Conservation (phyloP, 2,113 vertebrate genomes). For the Columba janthina region DNA sequence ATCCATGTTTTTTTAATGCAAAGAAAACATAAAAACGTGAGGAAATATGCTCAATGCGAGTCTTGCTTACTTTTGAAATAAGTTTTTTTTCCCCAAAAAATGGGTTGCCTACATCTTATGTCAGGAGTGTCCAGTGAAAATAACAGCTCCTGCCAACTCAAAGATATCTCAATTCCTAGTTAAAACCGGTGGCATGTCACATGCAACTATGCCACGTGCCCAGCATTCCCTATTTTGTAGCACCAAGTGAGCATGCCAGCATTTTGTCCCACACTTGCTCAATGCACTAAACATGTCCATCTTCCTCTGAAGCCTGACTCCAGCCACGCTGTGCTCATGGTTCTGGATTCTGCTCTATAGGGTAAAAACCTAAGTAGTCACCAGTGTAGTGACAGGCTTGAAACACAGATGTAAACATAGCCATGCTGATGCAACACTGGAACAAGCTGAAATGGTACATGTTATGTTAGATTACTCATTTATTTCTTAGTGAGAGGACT, state of each 20-base stretch:
- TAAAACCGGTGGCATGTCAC: background rate
- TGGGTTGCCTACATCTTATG: background rate
- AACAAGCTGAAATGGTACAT: background rate
- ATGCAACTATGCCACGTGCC: background rate
- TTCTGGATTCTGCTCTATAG: background rate
- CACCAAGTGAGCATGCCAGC: background rate
- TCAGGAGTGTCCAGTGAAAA: background rate
- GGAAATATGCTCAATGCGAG: background rate
- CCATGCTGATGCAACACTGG: background rate
- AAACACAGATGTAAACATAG: background rate
- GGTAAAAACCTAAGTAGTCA: background rate
- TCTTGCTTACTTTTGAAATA: background rate
- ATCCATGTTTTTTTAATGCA: accelerated
- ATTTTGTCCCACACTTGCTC: background rate
- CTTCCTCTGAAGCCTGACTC: background rate
- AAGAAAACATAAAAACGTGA: background rate
- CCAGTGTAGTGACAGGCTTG: background rate
- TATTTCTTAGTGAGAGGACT: background rate
- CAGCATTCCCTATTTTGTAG: background rate
- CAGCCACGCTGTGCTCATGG: accelerated
- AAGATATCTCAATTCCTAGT: background rate
- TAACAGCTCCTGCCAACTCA: background rate
- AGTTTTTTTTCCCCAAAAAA: background rate
- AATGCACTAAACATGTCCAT: accelerated
- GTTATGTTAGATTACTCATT: background rate